Conservation (phyloP, 2,797 vertebrate species). For the Lepus oiostolus region DNA sequence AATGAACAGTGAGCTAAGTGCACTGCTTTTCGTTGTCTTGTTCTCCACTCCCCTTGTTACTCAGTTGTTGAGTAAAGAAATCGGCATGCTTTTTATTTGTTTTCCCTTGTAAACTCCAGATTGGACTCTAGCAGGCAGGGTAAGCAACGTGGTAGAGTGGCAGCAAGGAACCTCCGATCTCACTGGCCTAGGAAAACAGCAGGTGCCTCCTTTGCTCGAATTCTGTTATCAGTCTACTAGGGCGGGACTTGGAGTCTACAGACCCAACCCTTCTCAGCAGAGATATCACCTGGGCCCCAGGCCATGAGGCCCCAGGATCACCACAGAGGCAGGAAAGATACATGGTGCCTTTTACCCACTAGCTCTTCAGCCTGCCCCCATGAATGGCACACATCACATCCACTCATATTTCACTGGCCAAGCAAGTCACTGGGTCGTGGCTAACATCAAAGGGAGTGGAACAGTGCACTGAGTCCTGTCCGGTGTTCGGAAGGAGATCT, state of each 20-base stretch:
- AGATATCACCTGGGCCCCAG: background rate
- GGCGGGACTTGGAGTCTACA: background rate
- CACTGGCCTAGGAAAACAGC: background rate
- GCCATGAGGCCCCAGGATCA: background rate
- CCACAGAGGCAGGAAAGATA: background rate
- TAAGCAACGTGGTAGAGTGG: background rate
- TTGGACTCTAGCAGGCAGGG: background rate
- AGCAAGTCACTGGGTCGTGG: background rate
- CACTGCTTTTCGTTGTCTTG: background rate
- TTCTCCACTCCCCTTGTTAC: background rate
- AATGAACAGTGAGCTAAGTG: background rate
- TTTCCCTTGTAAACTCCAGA: slow-evolving; percentile 8
- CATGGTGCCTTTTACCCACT: background rate
- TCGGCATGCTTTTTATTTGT: background rate
- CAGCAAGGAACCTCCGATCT: background rate
- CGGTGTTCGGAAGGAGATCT: background rate
- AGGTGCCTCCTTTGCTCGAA: background rate
- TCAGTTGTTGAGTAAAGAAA: background rate
- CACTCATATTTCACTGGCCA: background rate
- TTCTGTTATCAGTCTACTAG: background rate
- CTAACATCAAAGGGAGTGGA: background rate
- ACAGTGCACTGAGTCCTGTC: background rate
- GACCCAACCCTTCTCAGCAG: background rate
- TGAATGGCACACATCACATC: background rate
- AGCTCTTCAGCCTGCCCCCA: background rate